Percentiles rank a stretch among this genome's conserved stretches.
phyloP scores from a whole-genome alignment of 2,797 vertebrate genomes.

The Petrocephalus sullivani region DNA sequence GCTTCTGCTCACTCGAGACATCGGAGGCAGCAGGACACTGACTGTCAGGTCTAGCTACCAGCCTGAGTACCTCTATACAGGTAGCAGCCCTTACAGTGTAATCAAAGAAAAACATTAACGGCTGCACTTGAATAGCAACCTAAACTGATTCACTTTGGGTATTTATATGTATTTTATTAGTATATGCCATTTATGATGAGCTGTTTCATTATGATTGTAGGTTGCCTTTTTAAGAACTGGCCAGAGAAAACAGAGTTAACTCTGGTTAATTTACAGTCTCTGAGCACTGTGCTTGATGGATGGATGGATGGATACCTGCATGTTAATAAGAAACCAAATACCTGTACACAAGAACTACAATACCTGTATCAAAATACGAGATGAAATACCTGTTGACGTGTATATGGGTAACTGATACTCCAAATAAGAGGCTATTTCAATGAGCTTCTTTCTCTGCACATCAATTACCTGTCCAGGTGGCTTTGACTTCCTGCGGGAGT shows the following conservation, averaged over 20 bases:
- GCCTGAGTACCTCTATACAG: conserved; percentile 83
- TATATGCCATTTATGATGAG: neutral
- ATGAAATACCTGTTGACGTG: neutral
- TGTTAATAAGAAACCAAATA: neutral
- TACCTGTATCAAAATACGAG: neutral
- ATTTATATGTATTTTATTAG: neutral
- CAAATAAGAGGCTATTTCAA: neutral
- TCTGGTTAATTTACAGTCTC: neutral
- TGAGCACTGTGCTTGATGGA: neutral
- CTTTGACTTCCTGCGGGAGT: conserved; percentile 91
- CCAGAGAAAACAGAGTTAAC: neutral
- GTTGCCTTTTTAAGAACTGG: neutral
- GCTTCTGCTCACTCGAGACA: conserved; percentile 87
- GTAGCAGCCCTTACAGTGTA: conserved; percentile 52
- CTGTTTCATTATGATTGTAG: neutral
- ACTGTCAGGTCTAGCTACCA: conserved; percentile 85
- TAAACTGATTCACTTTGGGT: neutral
- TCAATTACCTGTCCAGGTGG: conserved; percentile 62
- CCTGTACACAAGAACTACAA: too few relatives aligned
- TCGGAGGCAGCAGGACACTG: conserved; percentile 87
- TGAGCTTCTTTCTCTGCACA: neutral
- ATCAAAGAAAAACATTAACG: neutral
- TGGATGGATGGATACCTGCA: neutral
- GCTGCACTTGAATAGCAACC: neutral
- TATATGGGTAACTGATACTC: neutral